Evolutionary conservation across 1,140 invertebrate genomes (phyloP), one percentile per base, ranked within the genome.

Genomic region (Solenopsis fugax): DNA sequence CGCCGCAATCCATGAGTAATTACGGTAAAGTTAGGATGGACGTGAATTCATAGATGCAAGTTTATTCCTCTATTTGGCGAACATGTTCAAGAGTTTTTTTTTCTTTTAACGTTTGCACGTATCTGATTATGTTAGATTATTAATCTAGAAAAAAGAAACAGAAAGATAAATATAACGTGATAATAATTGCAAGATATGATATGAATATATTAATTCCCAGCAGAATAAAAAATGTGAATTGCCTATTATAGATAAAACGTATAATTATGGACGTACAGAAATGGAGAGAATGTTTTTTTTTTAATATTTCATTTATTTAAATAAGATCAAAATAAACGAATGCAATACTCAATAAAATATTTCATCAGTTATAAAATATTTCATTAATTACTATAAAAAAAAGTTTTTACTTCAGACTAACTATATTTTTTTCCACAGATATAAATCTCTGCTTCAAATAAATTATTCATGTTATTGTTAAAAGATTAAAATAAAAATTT

Each of bases 181-280:
- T 78, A 34, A 75, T 78, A 50, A 34, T 64, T n/a, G 45, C n/a
- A 48, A 58, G 24, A 48, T 34, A 48, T 62, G n/a, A 62, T 9
- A 5, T 45, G 24, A n/a, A 71, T 73, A 41, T 72, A 12, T 34
- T 52, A 52, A 50, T 29, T 34, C 3, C 10, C 34, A 34, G 10
- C 4, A 24, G 9, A 16, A 56, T 75, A 37, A 41, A 16, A 29
- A 54, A 52, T 73, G 54, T 71, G 29, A 24, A 72, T 52, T 29
- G 16, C 7, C n/a, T 67, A 12, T 13, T 69, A 69, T 48, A 29
- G 4, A 12, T 4, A n/a, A 54, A 54, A 72, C 5, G 12, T 50
- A 71, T 29, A 50, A 48, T 71, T 29, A 50, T 6, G 0, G 34
- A 71, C 9, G 2, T 34, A 34, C 52, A 72, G 9, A 52, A 73